Evolutionary conservation across 1,140 invertebrate species (phyloP).

Genomic region (Drosophila mauritiana): DNA sequence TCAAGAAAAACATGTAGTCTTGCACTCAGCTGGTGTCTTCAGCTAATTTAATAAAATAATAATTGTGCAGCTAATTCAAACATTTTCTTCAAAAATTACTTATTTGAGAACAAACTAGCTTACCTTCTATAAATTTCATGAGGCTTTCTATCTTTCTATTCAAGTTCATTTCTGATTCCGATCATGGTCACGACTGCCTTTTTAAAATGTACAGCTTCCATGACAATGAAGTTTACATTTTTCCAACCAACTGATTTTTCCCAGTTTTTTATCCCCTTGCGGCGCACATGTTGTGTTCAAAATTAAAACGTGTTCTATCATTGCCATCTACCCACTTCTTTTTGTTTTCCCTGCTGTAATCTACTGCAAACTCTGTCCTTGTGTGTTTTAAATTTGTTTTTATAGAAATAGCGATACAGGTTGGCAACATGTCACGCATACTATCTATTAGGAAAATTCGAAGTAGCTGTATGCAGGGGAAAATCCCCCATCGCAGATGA

Average conservation of each 20-base stretch:
- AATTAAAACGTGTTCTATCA: slow-evolving; percentile 84
- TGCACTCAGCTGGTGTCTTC: no score
- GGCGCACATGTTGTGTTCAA: slow-evolving; percentile 35
- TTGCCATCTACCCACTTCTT: slow-evolving; percentile 62
- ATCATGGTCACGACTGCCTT: not conserved
- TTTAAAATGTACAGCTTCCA: no score
- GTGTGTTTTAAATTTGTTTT: slow-evolving; percentile 26
- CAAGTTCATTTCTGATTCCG: not conserved
- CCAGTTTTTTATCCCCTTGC: not conserved
- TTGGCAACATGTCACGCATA: slow-evolving; percentile 48
- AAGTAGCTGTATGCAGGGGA: not conserved
- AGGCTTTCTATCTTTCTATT: not conserved
- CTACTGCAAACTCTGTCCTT: slow-evolving; percentile 44
- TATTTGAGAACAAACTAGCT: no score
- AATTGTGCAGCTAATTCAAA: no score
- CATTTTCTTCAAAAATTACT: no score
- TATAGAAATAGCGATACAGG: slow-evolving; percentile 54
- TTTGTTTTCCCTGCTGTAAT: slow-evolving; percentile 41
- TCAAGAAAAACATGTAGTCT: no score
- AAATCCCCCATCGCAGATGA: not conserved
- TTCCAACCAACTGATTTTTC: not conserved
- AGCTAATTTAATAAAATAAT: no score
- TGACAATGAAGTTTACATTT: slow-evolving; percentile 3
- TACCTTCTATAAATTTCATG: no score
- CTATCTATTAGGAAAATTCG: not conserved